phyloP scores from a whole-genome alignment of 2,888 invertebrate species.

The Lacanobia wlatinum region DNA sequence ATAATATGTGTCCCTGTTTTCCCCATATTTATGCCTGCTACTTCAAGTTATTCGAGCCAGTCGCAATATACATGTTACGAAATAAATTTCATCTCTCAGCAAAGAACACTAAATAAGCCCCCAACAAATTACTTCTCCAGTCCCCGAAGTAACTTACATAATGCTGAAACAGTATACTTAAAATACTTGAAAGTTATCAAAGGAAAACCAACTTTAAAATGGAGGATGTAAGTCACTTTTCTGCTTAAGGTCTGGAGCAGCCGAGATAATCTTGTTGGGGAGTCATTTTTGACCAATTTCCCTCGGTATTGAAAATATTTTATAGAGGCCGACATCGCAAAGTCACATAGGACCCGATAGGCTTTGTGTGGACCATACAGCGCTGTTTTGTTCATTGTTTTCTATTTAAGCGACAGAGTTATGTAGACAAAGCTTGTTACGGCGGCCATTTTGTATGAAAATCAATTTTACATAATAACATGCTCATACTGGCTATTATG shows the following conservation, averaged over 20 bases:
- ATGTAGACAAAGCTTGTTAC: slow-evolving; percentile 66
- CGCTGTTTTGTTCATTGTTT: slow-evolving; percentile 65
- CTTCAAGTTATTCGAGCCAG: slow-evolving; percentile 53
- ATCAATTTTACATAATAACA: slow-evolving; percentile 63
- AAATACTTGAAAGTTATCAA: slow-evolving; percentile 67
- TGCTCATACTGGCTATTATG: slow-evolving; percentile 25
- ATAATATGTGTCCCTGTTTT: slow-evolving; percentile 35
- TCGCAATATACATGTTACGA: slow-evolving; percentile 60
- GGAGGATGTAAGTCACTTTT: slow-evolving; percentile 66
- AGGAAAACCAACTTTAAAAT: slow-evolving; percentile 73
- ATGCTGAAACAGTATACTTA: slow-evolving; percentile 76
- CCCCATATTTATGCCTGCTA: slow-evolving; percentile 44
- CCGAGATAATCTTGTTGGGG: slow-evolving; percentile 82
- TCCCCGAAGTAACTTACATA: slow-evolving; percentile 73
- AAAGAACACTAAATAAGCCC: slow-evolving; percentile 68
- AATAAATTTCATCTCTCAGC: slow-evolving; percentile 64
- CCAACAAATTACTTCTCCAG: slow-evolving; percentile 70
- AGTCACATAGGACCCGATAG: slow-evolving; percentile 71
- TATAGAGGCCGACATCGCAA: slow-evolving; percentile 76
- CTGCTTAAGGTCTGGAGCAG: slow-evolving; percentile 56
- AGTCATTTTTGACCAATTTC: slow-evolving; percentile 87
- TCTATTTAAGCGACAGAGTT: slow-evolving; percentile 59
- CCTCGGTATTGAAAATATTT: slow-evolving; percentile 85
- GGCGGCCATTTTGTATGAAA: slow-evolving; percentile 63
- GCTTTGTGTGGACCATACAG: slow-evolving; percentile 63